A percentile compares a stretch with the other conserved stretches of the same genome.
phyloP scores from a whole-genome alignment of 37 sponge, comb jelly and placozoan genomes.

The Ephydatia muelleri region DNA sequence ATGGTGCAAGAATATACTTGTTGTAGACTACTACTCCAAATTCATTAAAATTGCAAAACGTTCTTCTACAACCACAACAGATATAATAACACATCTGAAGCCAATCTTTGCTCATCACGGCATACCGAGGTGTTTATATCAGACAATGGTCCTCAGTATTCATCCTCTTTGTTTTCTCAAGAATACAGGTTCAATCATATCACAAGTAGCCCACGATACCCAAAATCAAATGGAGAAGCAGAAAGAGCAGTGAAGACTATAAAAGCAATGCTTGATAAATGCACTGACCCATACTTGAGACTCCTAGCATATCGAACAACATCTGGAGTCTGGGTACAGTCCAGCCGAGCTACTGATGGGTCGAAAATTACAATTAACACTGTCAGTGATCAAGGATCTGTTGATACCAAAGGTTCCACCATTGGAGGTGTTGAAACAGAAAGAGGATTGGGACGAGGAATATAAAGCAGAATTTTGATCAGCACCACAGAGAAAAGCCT shows the following conservation, averaged over 20 bases:
- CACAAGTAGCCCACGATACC: too few species aligned
- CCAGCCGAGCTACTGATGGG: conserved; percentile 58
- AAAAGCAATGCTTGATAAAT: too few species aligned
- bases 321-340: conserved; percentile 40
- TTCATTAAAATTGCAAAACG: conserved; percentile 14
- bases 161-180: too few species aligned
- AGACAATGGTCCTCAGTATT: too few species aligned
- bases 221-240: too few species aligned
- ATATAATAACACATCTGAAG: neutral
- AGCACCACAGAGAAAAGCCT: neutral
- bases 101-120: conserved; percentile 40
- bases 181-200: too few species aligned
- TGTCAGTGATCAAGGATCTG: conserved; percentile 10
- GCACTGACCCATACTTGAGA: conserved; percentile 12
- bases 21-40: conserved; percentile 21
- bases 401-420: conserved; percentile 25
- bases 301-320: conserved; percentile 36
- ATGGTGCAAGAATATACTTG: too few species aligned
- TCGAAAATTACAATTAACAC: conserved; percentile 15
- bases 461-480: conserved; percentile 9
- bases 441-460: neutral
- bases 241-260: too few species aligned
- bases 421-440: neutral
- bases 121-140: too few species aligned
- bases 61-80: neutral